Evolutionary conservation across 2,113 vertebrate species (phyloP).

Genomic region (Murina feae): DNA sequence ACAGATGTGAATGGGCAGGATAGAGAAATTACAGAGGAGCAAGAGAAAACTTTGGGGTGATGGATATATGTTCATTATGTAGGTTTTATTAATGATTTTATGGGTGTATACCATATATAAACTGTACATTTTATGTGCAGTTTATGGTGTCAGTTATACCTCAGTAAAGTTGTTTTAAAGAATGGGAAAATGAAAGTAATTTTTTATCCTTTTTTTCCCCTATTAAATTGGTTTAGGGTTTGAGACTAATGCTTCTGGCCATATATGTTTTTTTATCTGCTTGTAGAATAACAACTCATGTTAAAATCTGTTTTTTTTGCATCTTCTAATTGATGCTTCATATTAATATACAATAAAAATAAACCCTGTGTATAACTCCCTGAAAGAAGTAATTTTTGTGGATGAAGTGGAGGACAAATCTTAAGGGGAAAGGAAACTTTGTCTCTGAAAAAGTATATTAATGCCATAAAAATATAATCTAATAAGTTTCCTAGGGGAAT

Average conservation of each 20-base stretch:
- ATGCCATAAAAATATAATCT: neutral
- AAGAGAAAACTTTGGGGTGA: neutral
- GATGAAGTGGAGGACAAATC: neutral
- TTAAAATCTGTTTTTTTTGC: neutral
- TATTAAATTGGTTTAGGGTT: neutral
- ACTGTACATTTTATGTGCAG: neutral
- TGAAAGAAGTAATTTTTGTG: neutral
- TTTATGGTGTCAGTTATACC: neutral
- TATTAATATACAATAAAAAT: neutral
- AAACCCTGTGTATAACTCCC: neutral
- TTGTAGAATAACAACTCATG: neutral
- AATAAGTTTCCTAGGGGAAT: neutral
- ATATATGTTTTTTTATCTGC: neutral
- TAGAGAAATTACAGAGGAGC: neutral
- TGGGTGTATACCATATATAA: neutral
- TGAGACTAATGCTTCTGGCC: neutral
- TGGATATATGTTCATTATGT: neutral
- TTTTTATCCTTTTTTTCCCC: neutral
- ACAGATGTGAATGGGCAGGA: neutral
- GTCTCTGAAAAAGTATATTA: neutral
- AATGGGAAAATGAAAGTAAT: neutral
- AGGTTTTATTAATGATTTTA: neutral
- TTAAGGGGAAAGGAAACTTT: neutral
- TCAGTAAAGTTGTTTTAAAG: neutral
- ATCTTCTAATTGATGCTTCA: neutral